Percentiles rank a stretch among this genome's conserved stretches.
Conservation (phyloP, 2,888 invertebrate species). For the Leptopilina syphax region DNA sequence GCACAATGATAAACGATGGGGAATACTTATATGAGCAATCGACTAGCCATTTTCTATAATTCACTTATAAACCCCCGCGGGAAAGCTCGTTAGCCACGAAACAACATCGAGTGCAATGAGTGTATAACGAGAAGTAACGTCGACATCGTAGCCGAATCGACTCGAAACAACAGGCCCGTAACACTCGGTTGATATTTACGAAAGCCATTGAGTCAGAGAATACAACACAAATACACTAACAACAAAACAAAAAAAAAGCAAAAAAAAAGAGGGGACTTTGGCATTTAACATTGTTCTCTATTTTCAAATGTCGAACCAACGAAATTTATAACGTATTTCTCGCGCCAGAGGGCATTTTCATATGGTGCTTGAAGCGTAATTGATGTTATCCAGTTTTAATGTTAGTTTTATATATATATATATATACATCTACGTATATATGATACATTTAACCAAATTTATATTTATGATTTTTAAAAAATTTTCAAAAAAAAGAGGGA, state of each 20-base stretch:
- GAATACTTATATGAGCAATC: conserved; percentile 25
- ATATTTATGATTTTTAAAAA: conserved; percentile 2
- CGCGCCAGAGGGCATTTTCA: conserved; percentile 16
- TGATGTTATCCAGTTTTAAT: conserved; percentile 8
- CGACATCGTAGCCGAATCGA: conserved; percentile 49
- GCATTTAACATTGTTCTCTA: conserved; percentile 37
- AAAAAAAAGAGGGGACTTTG: neutral
- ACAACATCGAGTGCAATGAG: conserved; percentile 52
- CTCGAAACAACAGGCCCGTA: conserved; percentile 41
- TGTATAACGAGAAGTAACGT: conserved; percentile 55
- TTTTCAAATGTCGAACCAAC: conserved; percentile 12
- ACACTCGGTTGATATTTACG: conserved; percentile 32
- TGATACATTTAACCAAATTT: neutral
- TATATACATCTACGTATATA: too few relatives aligned
- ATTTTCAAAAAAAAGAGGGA: neutral
- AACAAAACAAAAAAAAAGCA: neutral
- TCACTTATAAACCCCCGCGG: conserved; percentile 52
- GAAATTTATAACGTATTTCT: conserved; percentile 8
- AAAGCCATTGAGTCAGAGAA: neutral
- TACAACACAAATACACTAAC: neutral
- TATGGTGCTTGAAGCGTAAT: neutral
- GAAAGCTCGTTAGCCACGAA: conserved; percentile 52
- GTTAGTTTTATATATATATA: conserved; percentile 18
- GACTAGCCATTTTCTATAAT: conserved; percentile 52
- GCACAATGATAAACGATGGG: neutral